Evolutionary conservation across 2,113 vertebrate genomes (phyloP).

Genomic region (Cairina moschata): DNA sequence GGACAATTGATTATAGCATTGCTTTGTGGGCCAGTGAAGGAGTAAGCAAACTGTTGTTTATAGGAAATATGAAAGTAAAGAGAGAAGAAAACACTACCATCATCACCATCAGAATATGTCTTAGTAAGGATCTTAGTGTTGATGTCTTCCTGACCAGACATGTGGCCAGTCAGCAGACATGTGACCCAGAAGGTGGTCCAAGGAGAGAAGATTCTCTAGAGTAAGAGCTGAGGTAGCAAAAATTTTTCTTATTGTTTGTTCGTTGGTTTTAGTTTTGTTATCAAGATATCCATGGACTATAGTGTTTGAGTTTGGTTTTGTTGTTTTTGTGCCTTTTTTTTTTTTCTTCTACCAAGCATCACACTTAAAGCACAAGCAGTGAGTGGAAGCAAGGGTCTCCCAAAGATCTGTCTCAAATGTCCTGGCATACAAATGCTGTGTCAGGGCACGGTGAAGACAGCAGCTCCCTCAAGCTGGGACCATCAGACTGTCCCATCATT

Average conservation of each 20-base stretch:
- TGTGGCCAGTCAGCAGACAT: background rate
- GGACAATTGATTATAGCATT: background rate
- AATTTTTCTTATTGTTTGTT: background rate
- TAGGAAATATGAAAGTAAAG: background rate
- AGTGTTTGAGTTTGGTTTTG: background rate
- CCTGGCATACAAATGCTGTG: background rate
- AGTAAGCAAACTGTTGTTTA: background rate
- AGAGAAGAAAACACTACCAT: background rate
- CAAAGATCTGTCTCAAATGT: background rate
- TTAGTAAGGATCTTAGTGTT: background rate
- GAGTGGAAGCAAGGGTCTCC: background rate
- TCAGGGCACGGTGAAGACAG: background rate
- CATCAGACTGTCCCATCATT: background rate
- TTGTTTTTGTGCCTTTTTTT: too few species aligned
- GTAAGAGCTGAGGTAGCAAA: background rate
- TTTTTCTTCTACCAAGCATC: background rate
- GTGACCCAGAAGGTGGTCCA: rapidly evolving
- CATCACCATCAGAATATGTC: background rate
- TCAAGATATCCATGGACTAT: background rate
- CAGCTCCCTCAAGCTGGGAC: background rate
- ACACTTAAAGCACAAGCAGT: background rate
- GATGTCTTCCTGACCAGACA: background rate
- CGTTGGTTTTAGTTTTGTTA: background rate
- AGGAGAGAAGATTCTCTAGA: background rate
- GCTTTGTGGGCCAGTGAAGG: rapidly evolving